Base-by-base conservation (phyloP, 2,113 vertebrate species). In the Scomber japonicus region DNA sequence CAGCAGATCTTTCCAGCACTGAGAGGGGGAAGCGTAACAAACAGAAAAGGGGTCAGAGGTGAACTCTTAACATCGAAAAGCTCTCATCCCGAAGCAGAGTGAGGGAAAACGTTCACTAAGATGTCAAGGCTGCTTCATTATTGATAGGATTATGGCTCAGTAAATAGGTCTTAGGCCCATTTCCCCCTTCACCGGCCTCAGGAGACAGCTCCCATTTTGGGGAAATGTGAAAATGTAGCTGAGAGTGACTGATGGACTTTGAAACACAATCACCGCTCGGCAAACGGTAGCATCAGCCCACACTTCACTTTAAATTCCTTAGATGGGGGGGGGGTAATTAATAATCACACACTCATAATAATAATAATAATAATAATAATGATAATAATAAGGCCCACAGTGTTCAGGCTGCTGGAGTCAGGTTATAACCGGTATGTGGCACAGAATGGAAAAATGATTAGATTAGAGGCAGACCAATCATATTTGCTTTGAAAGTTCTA, bases 111-210 rank as follows among this genome's bases (percentile, higher is more conserved):
- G 62, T 84, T 88, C 88, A 59, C 71, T 67, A 67, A 89, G 87
- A 93, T 85, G 90, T 85, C 79, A 54, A 78, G n/a, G 69, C 85
- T 92, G 73, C 83, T 94, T 89, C 86, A 94, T 94, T 93, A 94
- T 94, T 94, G 91, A 94, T 92, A 46, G 84, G 91, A 94, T 94
- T 90, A 90, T 83, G 84, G 83, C 89, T 85, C 85, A 56, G 89
- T 93, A 89, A 94, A 93, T 90, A 86, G 84, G 71, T 88, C 89
- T 82, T 19, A 74, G 85, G 78, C 86, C 82, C 85, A 93, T 91
- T 93, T 90, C 61, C 60, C 60, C 59, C 50, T 64, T 67, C 60
- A 51, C 48, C 51, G 64, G 76, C 76, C 88, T 63, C 91, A 11
- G 56, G 90, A 94, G 88, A 87, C 71, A 0, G 68, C 81, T 89